A percentile compares a stretch with the other conserved stretches of the same genome.
These are phyloP conservation scores for Acipenser transmontanus DNA, from an alignment of 2,797 vertebrate genomes.

Conservation along the genomic window DNA sequence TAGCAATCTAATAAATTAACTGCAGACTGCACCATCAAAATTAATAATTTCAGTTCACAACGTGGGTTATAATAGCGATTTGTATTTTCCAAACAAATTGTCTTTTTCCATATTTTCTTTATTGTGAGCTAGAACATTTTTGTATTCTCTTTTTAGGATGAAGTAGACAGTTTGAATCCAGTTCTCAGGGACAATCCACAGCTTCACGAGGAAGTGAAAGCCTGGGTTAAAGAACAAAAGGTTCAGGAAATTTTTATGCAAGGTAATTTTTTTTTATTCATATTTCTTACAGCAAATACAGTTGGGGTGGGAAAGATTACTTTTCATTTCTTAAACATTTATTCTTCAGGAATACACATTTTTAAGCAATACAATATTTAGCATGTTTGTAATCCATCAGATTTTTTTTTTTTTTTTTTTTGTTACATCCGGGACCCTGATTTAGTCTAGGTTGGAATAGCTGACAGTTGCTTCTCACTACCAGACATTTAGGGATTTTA, in stretches of 20 bases:
- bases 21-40: no score
- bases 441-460: neutral
- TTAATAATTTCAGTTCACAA: no score
- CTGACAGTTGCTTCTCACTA: neutral
- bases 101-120: no score
- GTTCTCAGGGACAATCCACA: slow-evolving; percentile 76
- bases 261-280: slow-evolving; percentile 57
- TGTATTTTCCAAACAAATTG: no score
- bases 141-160: slow-evolving; percentile 66
- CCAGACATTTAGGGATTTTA: slow-evolving; percentile 4
- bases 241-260: slow-evolving; percentile 85
- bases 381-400: neutral
- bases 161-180: slow-evolving; percentile 72
- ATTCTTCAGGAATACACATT: neutral
- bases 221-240: slow-evolving; percentile 79
- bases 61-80: no score
- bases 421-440: neutral
- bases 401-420: neutral
- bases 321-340: slow-evolving; percentile 9
- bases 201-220: slow-evolving; percentile 75
- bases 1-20: no score
- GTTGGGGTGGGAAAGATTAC: neutral
- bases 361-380: no score
- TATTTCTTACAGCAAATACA: no score
- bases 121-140: slow-evolving; percentile 30